phyloP scores from a whole-genome alignment of 2,888 invertebrate species.

The Calameuta pallipes region DNA sequence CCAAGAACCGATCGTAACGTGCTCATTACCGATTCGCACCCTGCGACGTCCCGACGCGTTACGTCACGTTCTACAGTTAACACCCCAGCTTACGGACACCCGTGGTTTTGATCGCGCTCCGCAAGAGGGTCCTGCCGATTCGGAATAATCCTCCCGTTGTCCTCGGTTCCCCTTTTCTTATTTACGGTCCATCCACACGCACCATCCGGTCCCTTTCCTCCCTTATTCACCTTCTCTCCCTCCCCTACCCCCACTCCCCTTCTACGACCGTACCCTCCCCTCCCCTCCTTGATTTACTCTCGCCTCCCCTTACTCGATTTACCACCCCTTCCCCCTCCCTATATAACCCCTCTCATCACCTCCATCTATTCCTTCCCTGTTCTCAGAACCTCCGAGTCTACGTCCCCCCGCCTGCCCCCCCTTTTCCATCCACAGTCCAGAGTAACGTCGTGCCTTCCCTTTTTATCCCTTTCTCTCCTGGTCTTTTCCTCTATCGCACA shows the following conservation, averaged over 20 bases:
- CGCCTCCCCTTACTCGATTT: background rate
- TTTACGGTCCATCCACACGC: conserved; percentile 8
- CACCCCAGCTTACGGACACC: background rate
- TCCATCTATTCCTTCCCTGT: too few relatives aligned
- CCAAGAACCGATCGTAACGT: conserved; percentile 26
- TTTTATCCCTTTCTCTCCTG: conserved; percentile 33
- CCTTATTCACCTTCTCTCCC: background rate
- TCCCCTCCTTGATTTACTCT: conserved; percentile 19
- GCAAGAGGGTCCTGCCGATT: conserved; percentile 54
- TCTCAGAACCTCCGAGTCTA: too few relatives aligned
- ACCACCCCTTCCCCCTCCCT: background rate
- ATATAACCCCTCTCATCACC: too few relatives aligned
- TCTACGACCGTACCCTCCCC: background rate
- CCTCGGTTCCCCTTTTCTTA: conserved; percentile 43
- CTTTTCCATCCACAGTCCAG: conserved; percentile 63
- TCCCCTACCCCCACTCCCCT: background rate
- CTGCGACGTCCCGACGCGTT: conserved; percentile 14
- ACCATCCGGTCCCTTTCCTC: background rate
- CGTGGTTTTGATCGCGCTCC: conserved; percentile 27
- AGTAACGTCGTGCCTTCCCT: conserved; percentile 44
- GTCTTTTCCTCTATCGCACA: conserved; percentile 37
- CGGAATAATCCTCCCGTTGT: conserved; percentile 62
- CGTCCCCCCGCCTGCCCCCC: conserved; percentile 29
- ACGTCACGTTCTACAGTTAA: too few relatives aligned
- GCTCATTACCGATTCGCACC: conserved; percentile 44